Percentiles rank a stretch among this genome's conserved stretches.
Evolutionary conservation across 2,797 vertebrate genomes (phyloP).

Genomic region (Parambassis ranga): DNA sequence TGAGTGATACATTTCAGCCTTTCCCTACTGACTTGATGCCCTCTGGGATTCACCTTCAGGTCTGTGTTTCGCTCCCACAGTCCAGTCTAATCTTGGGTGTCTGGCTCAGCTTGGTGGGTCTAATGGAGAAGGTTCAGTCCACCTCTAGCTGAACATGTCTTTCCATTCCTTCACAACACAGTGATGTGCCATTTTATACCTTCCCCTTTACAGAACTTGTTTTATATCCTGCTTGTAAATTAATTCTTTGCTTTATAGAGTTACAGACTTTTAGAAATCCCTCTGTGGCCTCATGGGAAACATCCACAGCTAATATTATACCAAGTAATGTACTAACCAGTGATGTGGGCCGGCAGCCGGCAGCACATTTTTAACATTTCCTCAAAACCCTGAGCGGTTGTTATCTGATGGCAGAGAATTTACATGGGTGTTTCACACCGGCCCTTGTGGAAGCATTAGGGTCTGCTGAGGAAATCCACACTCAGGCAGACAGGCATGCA

Average conservation of each 20-base stretch:
- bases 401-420: slow-evolving; percentile 67
- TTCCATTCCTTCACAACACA: neutral
- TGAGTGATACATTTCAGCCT: no score
- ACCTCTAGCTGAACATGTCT: slow-evolving; percentile 8
- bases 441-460: slow-evolving; percentile 60
- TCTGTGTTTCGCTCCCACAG: neutral
- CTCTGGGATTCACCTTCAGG: no score
- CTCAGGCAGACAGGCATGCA: slow-evolving; percentile 44
- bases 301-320: slow-evolving; percentile 48
- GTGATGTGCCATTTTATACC: slow-evolving; percentile 10
- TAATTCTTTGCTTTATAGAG: slow-evolving; percentile 29
- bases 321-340: slow-evolving; percentile 59
- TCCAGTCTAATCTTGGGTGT: neutral
- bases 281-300: slow-evolving; percentile 41
- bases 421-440: slow-evolving; percentile 52
- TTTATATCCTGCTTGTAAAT: slow-evolving; percentile 18
- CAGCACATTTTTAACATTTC: slow-evolving; percentile 74
- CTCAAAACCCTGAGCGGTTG: slow-evolving; percentile 58
- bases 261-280: slow-evolving; percentile 33
- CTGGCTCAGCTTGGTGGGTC: neutral
- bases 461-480: slow-evolving; percentile 64
- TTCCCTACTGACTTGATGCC: no score
- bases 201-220: slow-evolving; percentile 20
- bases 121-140: neutral
- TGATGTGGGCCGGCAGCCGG: slow-evolving; percentile 43